A percentile compares a stretch with the other conserved stretches of the same genome.
phyloP scores from a whole-genome alignment of 2,888 invertebrate species.

The Chelonus formosanus region DNA sequence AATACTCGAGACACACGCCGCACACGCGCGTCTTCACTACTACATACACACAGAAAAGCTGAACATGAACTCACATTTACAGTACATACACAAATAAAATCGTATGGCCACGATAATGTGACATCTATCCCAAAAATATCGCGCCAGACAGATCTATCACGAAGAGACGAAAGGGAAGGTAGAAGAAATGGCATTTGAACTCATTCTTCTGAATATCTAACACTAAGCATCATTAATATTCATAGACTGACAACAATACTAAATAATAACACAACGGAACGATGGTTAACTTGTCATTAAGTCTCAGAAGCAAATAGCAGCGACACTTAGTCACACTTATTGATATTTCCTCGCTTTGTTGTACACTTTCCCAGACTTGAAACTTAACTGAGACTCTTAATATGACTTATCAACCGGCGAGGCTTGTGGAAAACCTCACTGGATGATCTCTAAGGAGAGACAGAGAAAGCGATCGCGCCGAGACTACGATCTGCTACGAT shows the following conservation, averaged over 20 bases:
- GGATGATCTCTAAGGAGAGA: slow-evolving; percentile 5
- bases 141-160: slow-evolving; percentile 40
- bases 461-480: slow-evolving; percentile 14
- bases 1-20: not conserved
- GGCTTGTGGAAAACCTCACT: not conserved
- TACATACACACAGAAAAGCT: not conserved
- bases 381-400: not conserved
- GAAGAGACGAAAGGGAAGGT: slow-evolving; percentile 26
- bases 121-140: slow-evolving; percentile 61
- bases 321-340: not conserved
- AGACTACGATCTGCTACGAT: slow-evolving; percentile 16
- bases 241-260: not conserved
- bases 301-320: not conserved
- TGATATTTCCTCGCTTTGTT: slow-evolving; percentile 3
- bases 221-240: not conserved
- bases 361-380: not conserved
- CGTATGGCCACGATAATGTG: slow-evolving; percentile 49
- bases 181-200: not conserved
- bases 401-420: not conserved
- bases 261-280: slow-evolving; percentile 7
- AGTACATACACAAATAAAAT: slow-evolving; percentile 22
- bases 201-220: not conserved
- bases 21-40: not conserved
- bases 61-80: not conserved
- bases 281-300: slow-evolving; percentile 12